Conservation (phyloP, 2,888 invertebrate species). For the Mesoligia furuncula region DNA sequence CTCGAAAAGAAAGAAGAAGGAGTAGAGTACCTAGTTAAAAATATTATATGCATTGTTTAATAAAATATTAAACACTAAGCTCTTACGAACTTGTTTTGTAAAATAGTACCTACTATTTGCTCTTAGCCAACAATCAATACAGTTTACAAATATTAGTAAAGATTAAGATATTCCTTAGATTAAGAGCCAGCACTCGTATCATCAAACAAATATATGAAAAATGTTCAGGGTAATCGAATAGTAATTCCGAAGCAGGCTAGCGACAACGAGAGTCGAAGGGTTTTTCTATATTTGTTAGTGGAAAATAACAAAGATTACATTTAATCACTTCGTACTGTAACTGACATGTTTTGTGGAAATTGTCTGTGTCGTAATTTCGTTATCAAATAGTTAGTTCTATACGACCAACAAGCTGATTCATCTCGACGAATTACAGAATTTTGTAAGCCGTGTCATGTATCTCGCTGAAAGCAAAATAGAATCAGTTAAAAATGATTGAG, state of each 20-base stretch:
- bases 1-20: not conserved
- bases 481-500: not conserved
- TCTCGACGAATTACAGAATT: constrained; percentile 8
- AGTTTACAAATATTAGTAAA: constrained; percentile 37
- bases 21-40: not conserved
- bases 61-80: not conserved
- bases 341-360: constrained; percentile 43
- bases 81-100: constrained; percentile 9
- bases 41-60: not conserved
- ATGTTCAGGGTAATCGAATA: constrained; percentile 6
- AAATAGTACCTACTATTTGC: not conserved
- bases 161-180: constrained; percentile 36
- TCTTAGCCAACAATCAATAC: constrained; percentile 34
- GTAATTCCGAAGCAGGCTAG: constrained; percentile 18
- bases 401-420: no score
- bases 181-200: constrained; percentile 15
- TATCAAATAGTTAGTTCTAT: constrained; percentile 52
- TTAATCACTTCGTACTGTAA: constrained; percentile 24
- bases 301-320: constrained; percentile 60
- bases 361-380: constrained; percentile 27
- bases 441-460: not conserved
- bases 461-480: not conserved
- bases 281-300: constrained; percentile 46
- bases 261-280: constrained; percentile 13
- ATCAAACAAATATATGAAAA: constrained; percentile 11